Evolutionary conservation across 2,797 vertebrate genomes (phyloP).

Genomic region (Hemibagrus guttatus): DNA sequence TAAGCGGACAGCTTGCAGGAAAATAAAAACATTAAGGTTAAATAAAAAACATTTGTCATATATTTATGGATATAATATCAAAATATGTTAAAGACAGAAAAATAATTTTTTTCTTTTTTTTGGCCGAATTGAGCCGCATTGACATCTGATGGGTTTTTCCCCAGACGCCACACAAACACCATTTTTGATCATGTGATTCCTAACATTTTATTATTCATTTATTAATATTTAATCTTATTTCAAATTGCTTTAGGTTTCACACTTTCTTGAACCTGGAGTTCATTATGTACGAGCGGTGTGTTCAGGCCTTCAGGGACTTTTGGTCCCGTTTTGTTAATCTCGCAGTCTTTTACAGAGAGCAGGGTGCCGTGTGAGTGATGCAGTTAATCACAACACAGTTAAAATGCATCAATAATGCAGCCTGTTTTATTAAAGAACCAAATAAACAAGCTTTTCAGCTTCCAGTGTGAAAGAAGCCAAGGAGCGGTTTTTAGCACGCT

Average conservation of each 20-base stretch:
- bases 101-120: neutral
- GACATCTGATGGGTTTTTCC: neutral
- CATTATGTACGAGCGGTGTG: constrained; percentile 4
- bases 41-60: no score
- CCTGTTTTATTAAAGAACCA: constrained; percentile 71
- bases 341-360: constrained; percentile 17
- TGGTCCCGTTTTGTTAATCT: constrained; percentile 43
- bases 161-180: neutral
- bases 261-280: neutral
- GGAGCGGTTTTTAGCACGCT: neutral
- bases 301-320: constrained; percentile 22
- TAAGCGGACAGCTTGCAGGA: no score
- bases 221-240: constrained; percentile 15
- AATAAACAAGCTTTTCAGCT: constrained; percentile 55
- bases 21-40: no score
- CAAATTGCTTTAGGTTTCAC: constrained; percentile 10
- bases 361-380: constrained; percentile 38
- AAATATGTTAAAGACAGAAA: neutral
- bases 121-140: neutral
- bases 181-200: neutral
- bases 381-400: constrained; percentile 62
- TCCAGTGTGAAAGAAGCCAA: neutral
- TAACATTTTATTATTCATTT: neutral
- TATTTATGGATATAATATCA: no score
- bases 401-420: constrained; percentile 77